Base-by-base conservation (phyloP, 2,888 invertebrate species). In the Tipula helvola region DNA sequence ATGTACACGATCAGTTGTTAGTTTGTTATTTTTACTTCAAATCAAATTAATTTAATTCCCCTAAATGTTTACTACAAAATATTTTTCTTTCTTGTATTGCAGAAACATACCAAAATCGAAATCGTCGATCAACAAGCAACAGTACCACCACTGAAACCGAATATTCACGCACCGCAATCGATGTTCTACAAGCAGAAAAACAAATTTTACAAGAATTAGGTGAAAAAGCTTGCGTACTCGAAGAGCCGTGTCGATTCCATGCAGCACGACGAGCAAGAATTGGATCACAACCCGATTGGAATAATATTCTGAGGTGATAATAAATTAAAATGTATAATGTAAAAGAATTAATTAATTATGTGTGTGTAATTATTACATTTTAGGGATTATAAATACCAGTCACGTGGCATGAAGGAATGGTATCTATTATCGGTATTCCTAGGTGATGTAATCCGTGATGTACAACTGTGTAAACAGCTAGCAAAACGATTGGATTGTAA, bases 391-490 rank as follows among this genome's bases (percentile, higher is more conserved):
- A 96, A 95, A 91, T 92, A 93, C 87, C 95, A 96, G 86, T 93
- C 95, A 52, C 95, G 95, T 89, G 94, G 94, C 89, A 94, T 94
- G 90, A 95, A 96, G 91, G 96, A 97, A 92, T 95, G 95, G 92
- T 97, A 96, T 91, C 93, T 97, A 52, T 93, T 97, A 88, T 97
- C 96, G 90, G 96, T 97, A 88, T 97, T 97, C 92, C 92, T 97
- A 87, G 97, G 97, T 41, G 96, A 97, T 92, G 96, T 96, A 89
- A 95, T 97, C 87, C 95, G 95, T 18, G 96, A 96, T 87, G 95
- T 96, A 13, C 94, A 93, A 89, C 93, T 97, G 87, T 97, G 97
- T 91, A 95, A 95, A 90, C 95, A 96, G 90, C 93, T 97, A 89
- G 95, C 95, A 88, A 96, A 96, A 90, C 92, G 95, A 89, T 93